A percentile compares a stretch with the other conserved stretches of the same genome.
phyloP scores from a whole-genome alignment of 2,888 invertebrate genomes.

The Oeneis ivallda region DNA sequence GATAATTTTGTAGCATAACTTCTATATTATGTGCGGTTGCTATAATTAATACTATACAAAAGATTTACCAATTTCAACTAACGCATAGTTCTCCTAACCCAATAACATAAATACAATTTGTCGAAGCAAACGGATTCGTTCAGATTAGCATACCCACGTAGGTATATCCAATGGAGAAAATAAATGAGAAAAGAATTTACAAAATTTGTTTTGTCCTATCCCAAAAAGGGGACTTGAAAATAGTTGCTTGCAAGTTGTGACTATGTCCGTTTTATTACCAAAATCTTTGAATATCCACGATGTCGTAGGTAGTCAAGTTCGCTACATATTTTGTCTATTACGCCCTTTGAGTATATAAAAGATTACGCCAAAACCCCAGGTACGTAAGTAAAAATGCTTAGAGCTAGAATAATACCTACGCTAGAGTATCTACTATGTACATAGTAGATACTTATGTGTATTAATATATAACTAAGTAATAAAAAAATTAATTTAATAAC shows the following conservation, averaged over 20 bases:
- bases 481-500: neutral
- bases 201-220: slow-evolving; percentile 9
- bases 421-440: too few relatives aligned
- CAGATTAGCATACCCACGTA: slow-evolving; percentile 1
- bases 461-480: too few relatives aligned
- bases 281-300: neutral
- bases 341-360: too few relatives aligned
- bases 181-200: neutral
- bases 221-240: neutral
- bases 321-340: too few relatives aligned
- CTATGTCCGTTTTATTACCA: neutral
- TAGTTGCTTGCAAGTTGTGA: neutral
- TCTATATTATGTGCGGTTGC: too few relatives aligned
- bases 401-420: too few relatives aligned
- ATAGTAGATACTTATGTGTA: too few relatives aligned
- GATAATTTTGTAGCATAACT: too few relatives aligned
- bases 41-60: too few relatives aligned
- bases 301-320: too few relatives aligned
- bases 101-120: slow-evolving; percentile 9
- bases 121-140: slow-evolving; percentile 6
- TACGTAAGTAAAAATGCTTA: too few relatives aligned
- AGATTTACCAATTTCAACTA: neutral
- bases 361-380: too few relatives aligned
- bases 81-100: neutral
- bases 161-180: slow-evolving; percentile 10